Evolutionary conservation across 1,140 invertebrate species (phyloP), one percentile per base, ranked within the genome.

Genomic region (Mercenaria mercenaria): DNA sequence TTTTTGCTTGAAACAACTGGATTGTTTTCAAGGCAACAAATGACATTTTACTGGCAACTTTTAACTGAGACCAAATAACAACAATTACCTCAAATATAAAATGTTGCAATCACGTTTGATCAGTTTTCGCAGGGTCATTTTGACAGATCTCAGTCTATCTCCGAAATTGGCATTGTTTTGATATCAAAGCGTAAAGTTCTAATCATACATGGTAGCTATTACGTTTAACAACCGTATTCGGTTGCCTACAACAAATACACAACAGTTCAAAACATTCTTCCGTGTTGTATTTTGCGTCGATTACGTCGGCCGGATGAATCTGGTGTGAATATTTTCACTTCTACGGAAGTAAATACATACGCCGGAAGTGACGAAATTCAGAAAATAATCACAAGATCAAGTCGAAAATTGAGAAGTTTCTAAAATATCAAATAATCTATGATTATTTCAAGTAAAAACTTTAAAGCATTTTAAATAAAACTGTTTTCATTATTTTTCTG

Each of bases 81-180:
- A n/a, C n/a, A 47, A 47, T 8, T 69, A 69, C 67, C 61, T 84
- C 11, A 18, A 37, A 11, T 26, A 72, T 50, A 11, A 41, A 56
- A 37, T 72, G 59, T 37, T 69, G 82, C 64, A 85, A 47, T 85
- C 64, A 23, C 15, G 61, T 69, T 26, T 72, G 37, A 74, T 85
- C 41, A 37, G 37, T 47, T 23, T 82, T 64, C 32, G 61, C 26
- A 85, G 82, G 82, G 82, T 85, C 82, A 85, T 85, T 85, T 85
- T 85, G 82, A 85, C 82, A 85, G n/a, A 39, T 47, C 82, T 85
- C 82, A 85, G 37, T 85, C 67, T 32, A 67, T 69, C 61, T 43
- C 82, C 47, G 47, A 52, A 52, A 47, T 52, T 52, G 67, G 47
- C 47, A 26, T 69, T 32, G 34, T 72, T 72, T 29, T 0, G 39